Evolutionary conservation across 2,888 invertebrate species (phyloP), one percentile per base, ranked within the genome.

Genomic region (Liodrosophila aerea): DNA sequence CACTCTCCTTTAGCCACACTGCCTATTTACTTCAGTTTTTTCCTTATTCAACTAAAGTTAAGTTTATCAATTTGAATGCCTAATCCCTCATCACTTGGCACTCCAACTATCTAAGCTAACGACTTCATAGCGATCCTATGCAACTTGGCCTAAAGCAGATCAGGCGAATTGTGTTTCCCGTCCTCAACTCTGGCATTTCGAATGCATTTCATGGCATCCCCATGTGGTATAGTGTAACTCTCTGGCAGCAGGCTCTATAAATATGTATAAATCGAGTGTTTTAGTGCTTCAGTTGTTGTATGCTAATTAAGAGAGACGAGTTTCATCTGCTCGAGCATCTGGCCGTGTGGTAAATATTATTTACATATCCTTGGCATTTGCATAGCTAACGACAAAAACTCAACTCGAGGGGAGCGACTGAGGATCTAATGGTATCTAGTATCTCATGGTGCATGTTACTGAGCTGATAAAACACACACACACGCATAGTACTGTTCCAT

Each of bases 301-400:
- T 80, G 78, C 73, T 85, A 80, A 80, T 80, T 73, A 59, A 71
- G 64, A 53, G n/a, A n/a, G 46, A 22, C 43, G 68, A 80, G 69
- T 80, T 76, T 59, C 62, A 76, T 65, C 73, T 22, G 22, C 22
- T 78, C 65, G 65, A 83, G 83, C 85, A 78, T 85, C 85, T 78
- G 85, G 62, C 60, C 60, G 66, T 80, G 83, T 69, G 78, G 85
- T 83, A 85, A 83, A 80, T 85, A 76, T 60, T 85, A 85, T 85
- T 80, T 80, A 85, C 78, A 85, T 80, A 69, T 53, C 65, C 62
- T 66, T 56, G 45, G 43, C 69, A 80, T 80, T 80, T 80, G 78
- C 78, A 80, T 80, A 80, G 59, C 85, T 85, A 80, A 80, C 78
- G 80, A 85, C 78, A 80, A 83, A 80, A 80, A 80, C 78, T 78